These are phyloP conservation scores for Typhlichthys subterraneus DNA, from an alignment of 2,797 vertebrate genomes.

Conservation along the genomic window DNA sequence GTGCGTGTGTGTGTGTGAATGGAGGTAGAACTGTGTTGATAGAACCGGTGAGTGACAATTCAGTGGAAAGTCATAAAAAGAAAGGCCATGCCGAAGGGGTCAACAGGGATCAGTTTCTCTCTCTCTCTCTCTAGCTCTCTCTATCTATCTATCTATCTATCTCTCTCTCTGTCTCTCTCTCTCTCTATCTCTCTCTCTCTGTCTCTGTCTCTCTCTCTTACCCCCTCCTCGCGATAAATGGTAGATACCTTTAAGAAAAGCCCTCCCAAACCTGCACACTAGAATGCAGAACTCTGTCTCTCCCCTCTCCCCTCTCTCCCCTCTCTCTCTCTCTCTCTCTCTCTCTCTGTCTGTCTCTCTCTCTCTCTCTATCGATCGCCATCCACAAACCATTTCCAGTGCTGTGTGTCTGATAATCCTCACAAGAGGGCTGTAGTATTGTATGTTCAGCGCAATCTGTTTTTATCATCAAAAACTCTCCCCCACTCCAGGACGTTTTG, in stretches of 20 bases:
- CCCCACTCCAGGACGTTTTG: conserved; percentile 52
- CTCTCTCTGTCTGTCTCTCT: conserved; percentile 42
- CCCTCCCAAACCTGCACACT: conserved; percentile 6
- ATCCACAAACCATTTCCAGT: conserved; percentile 36
- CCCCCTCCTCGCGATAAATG: neutral
- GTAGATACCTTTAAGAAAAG: conserved; percentile 29
- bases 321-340: conserved; percentile 3
- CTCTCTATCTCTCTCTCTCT: conserved; percentile 21
- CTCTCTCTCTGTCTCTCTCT: conserved; percentile 42
- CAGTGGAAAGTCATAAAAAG: conserved; percentile 77
- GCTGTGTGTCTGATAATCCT: conserved; percentile 21
- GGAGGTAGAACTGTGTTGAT: conserved; percentile 48
- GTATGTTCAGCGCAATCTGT: conserved; percentile 41
- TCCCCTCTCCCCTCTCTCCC: too few species aligned
- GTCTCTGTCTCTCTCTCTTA: conserved; percentile 43
- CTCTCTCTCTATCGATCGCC: conserved; percentile 46
- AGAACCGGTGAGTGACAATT: conserved; percentile 73
- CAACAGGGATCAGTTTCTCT: conserved; percentile 75
- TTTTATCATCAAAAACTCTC: conserved; percentile 56
- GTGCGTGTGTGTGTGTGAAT: conserved; percentile 21
- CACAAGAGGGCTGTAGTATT: conserved; percentile 27
- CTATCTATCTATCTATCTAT: neutral
- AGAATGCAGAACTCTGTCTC: conserved; percentile 10
- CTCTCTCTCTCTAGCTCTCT: conserved; percentile 3
- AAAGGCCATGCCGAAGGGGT: conserved; percentile 73